Evolutionary conservation across 1,140 invertebrate species (phyloP).

Genomic region (Trichonephila inaurata): DNA sequence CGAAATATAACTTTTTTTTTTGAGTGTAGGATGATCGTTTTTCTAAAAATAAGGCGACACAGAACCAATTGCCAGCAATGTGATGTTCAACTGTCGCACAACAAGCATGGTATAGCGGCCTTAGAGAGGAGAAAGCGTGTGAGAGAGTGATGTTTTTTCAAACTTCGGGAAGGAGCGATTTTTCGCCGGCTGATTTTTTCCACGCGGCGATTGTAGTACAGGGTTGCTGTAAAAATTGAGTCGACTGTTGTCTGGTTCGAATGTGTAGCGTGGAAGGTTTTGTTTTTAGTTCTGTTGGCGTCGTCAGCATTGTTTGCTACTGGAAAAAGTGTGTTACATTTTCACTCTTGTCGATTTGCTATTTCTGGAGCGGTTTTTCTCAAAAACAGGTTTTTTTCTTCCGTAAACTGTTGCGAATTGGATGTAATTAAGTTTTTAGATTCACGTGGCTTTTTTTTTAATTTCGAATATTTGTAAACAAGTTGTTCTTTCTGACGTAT

Average conservation of each 20-base stretch:
- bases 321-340: background rate
- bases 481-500: too few species aligned
- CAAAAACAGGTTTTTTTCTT: background rate
- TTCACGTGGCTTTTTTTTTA: background rate
- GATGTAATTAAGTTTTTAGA: background rate
- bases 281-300: background rate
- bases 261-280: background rate
- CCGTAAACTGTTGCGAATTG: background rate
- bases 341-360: background rate
- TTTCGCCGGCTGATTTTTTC: background rate
- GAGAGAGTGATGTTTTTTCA: background rate
- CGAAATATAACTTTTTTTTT: background rate
- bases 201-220: conserved; percentile 11
- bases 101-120: background rate
- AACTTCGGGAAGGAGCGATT: too few species aligned
- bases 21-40: background rate
- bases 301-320: background rate
- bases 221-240: conserved; percentile 25
- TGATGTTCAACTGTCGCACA: background rate
- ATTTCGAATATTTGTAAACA: background rate
- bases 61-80: conserved; percentile 32
- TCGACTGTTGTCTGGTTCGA: background rate
- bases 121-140: too few species aligned
- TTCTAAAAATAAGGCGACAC: conserved; percentile 13
- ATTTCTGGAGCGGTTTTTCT: background rate